Evolutionary conservation across 2,113 vertebrate species (phyloP).

Genomic region (Elanoides forficatus): DNA sequence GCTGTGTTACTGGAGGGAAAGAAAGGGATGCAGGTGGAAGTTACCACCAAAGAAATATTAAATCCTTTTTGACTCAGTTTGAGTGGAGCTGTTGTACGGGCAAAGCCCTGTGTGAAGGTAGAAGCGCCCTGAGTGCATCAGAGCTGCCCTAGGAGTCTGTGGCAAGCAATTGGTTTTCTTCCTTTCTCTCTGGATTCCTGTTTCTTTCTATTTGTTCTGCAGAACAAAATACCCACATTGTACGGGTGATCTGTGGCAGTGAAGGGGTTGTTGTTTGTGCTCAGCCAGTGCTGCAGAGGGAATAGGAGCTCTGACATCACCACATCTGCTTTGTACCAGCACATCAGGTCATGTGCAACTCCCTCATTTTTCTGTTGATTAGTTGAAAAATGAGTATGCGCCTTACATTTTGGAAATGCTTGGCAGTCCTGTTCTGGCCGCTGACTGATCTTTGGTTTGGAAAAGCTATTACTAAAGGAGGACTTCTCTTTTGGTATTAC

Average conservation of each 20-base stretch:
- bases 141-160: background rate
- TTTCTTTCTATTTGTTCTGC: background rate
- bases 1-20: background rate
- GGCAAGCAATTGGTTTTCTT: background rate
- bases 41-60: background rate
- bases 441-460: background rate
- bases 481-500: background rate
- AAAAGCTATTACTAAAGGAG: background rate
- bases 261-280: background rate
- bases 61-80: background rate
- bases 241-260: background rate
- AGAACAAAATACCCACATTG: background rate
- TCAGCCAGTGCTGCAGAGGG: background rate
- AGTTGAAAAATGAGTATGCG: background rate
- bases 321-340: background rate
- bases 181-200: background rate
- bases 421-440: background rate
- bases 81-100: background rate
- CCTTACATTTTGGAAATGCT: background rate
- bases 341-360: background rate
- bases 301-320: background rate
- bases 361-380: background rate
- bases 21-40: background rate
- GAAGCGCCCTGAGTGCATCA: accelerated
- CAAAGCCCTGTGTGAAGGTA: background rate